Percentiles rank a stretch among this genome's conserved stretches.
These are phyloP conservation scores for Dromas ardeola DNA, from an alignment of 2,113 vertebrate genomes.

Conservation along the genomic window DNA sequence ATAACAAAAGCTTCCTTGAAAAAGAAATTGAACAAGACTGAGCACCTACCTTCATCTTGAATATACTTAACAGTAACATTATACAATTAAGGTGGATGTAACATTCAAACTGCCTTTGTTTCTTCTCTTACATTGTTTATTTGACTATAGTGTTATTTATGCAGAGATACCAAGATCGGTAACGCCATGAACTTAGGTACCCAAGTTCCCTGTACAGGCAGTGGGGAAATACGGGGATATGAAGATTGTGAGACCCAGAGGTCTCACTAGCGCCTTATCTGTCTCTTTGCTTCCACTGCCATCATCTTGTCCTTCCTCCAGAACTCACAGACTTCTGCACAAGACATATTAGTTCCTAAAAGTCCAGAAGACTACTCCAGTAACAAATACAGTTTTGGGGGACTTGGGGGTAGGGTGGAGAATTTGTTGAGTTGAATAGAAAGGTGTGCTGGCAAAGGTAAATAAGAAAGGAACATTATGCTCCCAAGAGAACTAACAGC, in stretches of 20 bases:
- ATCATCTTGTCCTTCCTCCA: neutral
- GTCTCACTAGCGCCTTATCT: neutral
- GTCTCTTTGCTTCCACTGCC: neutral
- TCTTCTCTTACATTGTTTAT: neutral
- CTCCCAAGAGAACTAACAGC: neutral
- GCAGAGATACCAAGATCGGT: neutral
- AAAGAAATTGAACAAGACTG: neutral
- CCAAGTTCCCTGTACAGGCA: neutral
- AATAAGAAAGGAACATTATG: neutral
- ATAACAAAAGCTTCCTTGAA: neutral
- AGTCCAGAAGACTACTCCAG: neutral
- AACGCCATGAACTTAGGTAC: neutral
- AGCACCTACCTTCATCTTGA: neutral
- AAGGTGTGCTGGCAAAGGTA: neutral
- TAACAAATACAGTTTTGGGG: neutral
- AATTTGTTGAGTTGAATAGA: neutral
- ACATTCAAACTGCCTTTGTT: neutral
- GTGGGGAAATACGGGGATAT: neutral
- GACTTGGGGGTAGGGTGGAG: neutral
- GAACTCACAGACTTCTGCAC: neutral
- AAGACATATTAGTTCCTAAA: neutral
- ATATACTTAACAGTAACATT: accelerated
- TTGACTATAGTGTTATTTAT: neutral
- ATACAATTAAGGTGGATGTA: neutral
- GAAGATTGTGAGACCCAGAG: neutral